Percentiles rank a stretch among this genome's conserved stretches.
These are phyloP conservation scores for Caradrina clavipalpis DNA, from an alignment of 2,888 invertebrate species.

Conservation along the genomic window DNA sequence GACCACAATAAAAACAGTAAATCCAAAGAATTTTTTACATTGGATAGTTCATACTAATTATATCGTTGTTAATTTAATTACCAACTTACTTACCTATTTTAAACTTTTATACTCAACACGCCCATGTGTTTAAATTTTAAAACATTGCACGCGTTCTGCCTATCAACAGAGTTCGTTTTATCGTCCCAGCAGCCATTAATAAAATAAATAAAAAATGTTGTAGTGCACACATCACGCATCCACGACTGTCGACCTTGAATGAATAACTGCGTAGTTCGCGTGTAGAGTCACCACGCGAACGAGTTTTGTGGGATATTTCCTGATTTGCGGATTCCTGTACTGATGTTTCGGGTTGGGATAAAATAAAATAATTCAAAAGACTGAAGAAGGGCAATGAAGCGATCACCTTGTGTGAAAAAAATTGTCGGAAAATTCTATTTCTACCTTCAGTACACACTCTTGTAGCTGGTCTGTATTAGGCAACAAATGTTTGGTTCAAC, in stretches of 20 bases:
- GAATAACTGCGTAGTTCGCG: constrained; percentile 60
- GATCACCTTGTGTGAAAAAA: too few species aligned
- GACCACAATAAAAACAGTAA: too few species aligned
- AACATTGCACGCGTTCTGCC: constrained; percentile 21
- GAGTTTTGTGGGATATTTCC: constrained; percentile 7
- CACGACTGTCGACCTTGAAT: constrained; percentile 55
- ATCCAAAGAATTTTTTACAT: neutral
- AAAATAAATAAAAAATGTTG: constrained; percentile 59
- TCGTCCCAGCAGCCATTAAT: constrained; percentile 48
- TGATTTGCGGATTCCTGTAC: neutral
- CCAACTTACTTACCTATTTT: neutral
- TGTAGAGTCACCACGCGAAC: constrained; percentile 14
- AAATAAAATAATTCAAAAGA: too few species aligned
- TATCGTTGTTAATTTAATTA: constrained; percentile 4
- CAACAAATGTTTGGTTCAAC: too few species aligned
- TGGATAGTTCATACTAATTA: neutral
- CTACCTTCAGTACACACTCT: too few species aligned
- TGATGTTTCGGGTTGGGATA: too few species aligned
- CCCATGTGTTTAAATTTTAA: constrained; percentile 2
- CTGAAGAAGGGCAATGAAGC: too few species aligned
- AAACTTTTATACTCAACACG: constrained; percentile 20
- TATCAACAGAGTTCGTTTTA: constrained; percentile 52
- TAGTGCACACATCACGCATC: constrained; percentile 55
- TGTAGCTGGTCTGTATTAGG: too few species aligned
- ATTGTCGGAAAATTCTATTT: too few species aligned